Percentiles rank a stretch among this genome's conserved stretches.
These are phyloP conservation scores for Mythimna albipuncta DNA, from an alignment of 2,888 invertebrate species.

Conservation along the genomic window DNA sequence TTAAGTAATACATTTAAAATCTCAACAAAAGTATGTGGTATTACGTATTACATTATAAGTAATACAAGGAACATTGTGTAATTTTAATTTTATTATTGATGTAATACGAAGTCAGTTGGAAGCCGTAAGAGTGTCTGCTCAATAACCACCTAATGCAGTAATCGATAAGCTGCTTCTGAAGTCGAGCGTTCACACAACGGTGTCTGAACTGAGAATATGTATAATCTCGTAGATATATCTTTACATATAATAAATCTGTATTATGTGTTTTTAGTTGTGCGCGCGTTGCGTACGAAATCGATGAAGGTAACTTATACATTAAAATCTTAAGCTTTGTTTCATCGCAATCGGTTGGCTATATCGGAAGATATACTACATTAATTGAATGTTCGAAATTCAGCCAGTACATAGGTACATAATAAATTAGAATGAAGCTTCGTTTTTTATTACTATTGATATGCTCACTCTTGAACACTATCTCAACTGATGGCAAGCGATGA, in stretches of 20 bases:
- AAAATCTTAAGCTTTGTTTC: too few species aligned
- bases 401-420: too few species aligned
- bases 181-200: constrained; percentile 27
- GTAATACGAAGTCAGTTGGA: constrained; percentile 56
- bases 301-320: too few species aligned
- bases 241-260: too few species aligned
- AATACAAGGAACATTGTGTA: constrained; percentile 2
- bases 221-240: neutral
- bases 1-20: neutral
- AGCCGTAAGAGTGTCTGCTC: constrained; percentile 60
- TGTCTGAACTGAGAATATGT: constrained; percentile 2
- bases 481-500: too few species aligned
- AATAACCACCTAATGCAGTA: constrained; percentile 57
- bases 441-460: too few species aligned
- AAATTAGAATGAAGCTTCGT: neutral
- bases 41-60: neutral
- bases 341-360: too few species aligned
- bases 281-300: too few species aligned
- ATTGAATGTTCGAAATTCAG: too few species aligned
- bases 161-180: constrained; percentile 61
- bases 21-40: neutral
- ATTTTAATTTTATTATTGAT: constrained; percentile 43
- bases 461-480: too few species aligned
- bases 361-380: too few species aligned
- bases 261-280: too few species aligned